Evolutionary conservation across 2,888 invertebrate species (phyloP).

Genomic region (Thera obeliscata): DNA sequence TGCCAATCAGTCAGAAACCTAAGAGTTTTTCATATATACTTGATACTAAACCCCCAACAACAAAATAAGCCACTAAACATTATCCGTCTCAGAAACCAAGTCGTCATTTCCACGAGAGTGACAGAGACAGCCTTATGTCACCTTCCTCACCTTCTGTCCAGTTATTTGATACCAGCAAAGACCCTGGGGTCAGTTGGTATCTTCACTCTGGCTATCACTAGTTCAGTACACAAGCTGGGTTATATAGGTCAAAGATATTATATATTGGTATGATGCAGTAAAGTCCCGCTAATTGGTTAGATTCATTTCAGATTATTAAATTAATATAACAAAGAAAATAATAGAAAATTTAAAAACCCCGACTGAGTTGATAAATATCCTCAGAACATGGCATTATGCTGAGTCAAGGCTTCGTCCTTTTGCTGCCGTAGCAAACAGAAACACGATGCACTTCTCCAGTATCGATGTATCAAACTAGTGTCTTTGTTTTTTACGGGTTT

Average conservation of each 20-base stretch:
- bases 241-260: slow-evolving; percentile 22
- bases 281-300: not conserved
- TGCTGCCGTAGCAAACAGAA: too few relatives aligned
- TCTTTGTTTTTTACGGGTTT: too few relatives aligned
- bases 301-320: too few relatives aligned
- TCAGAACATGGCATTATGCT: too few relatives aligned
- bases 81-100: not conserved
- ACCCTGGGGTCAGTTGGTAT: slow-evolving; percentile 19
- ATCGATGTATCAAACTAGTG: too few relatives aligned
- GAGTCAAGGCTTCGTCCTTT: too few relatives aligned
- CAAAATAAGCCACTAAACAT: not conserved
- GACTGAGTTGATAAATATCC: too few relatives aligned
- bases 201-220: slow-evolving; percentile 26
- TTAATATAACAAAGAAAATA: too few relatives aligned
- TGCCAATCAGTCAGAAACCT: not conserved
- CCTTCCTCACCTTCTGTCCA: not conserved
- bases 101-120: not conserved
- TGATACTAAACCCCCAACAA: not conserved
- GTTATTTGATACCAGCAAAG: not conserved
- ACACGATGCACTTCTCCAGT: too few relatives aligned
- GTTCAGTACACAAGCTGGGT: slow-evolving; percentile 29
- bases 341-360: too few relatives aligned
- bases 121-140: slow-evolving; percentile 2
- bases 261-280: not conserved
- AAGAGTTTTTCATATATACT: too few relatives aligned